phyloP scores from a whole-genome alignment of 1,140 invertebrate species.

The Drosophila pectinifera region DNA sequence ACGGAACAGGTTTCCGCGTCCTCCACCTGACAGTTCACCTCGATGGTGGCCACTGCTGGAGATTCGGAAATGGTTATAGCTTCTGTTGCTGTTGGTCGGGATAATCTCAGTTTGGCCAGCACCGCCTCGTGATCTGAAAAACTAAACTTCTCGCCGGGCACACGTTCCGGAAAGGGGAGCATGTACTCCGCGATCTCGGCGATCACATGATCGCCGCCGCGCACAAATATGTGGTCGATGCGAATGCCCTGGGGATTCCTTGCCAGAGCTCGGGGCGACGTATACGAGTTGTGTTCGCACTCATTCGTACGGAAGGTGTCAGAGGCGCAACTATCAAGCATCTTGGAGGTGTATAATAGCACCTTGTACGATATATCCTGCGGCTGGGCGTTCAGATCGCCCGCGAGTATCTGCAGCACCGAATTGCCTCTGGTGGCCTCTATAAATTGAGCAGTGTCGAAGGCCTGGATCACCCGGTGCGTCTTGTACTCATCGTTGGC shows the following conservation, averaged over 20 bases:
- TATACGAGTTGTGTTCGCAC: slow-evolving; percentile 93
- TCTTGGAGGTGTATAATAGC: slow-evolving; percentile 80
- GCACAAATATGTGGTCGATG: slow-evolving; percentile 96
- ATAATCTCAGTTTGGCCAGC: slow-evolving; percentile 86
- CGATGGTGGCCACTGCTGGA: slow-evolving; percentile 33
- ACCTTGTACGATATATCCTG: slow-evolving; percentile 92
- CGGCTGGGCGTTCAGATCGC: slow-evolving; percentile 97
- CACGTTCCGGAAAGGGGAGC: slow-evolving; percentile 90
- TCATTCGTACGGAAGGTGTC: slow-evolving; percentile 90
- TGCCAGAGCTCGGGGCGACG: slow-evolving; percentile 86
- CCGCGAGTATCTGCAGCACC: slow-evolving; percentile 94
- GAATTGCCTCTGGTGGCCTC: slow-evolving; percentile 91
- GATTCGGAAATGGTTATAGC: neutral
- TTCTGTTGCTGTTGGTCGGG: neutral
- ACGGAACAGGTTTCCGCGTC: slow-evolving; percentile 11
- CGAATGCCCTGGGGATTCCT: slow-evolving; percentile 91
- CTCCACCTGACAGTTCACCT: slow-evolving; percentile 18
- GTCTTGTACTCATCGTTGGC: slow-evolving; percentile 95
- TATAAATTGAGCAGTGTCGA: slow-evolving; percentile 97
- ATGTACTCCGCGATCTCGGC: slow-evolving; percentile 88
- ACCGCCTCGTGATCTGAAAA: slow-evolving; percentile 97
- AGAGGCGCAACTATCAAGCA: slow-evolving; percentile 85
- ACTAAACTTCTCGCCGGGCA: slow-evolving; percentile 90
- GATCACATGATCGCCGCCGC: slow-evolving; percentile 84
- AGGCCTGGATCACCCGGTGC: slow-evolving; percentile 95